Conservation (phyloP, 2,797 vertebrate species). For the Gephyroberyx darwinii region DNA sequence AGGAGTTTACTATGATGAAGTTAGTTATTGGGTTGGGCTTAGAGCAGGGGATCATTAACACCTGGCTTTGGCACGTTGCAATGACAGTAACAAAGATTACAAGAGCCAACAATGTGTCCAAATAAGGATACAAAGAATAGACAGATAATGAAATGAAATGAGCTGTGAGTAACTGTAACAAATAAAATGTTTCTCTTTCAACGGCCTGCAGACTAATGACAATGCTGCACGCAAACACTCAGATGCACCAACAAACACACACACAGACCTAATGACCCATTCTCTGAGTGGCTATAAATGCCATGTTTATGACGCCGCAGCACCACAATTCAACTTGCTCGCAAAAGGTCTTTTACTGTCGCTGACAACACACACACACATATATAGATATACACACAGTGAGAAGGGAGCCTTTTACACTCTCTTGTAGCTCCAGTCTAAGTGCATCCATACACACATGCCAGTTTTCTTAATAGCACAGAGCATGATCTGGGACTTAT, state of each 20-base stretch:
- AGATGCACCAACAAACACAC: slow-evolving; percentile 50
- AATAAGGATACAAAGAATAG: slow-evolving; percentile 44
- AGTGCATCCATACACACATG: slow-evolving; percentile 29
- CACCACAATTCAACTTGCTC: slow-evolving; percentile 60
- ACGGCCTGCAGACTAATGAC: slow-evolving; percentile 58
- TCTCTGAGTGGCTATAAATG: slow-evolving; percentile 71
- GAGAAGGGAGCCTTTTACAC: slow-evolving; percentile 23
- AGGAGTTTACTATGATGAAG: slow-evolving; percentile 27
- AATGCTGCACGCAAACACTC: slow-evolving; percentile 55
- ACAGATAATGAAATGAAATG: slow-evolving; percentile 68
- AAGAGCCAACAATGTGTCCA: slow-evolving; percentile 52
- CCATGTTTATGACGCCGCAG: slow-evolving; percentile 66
- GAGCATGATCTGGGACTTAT: slow-evolving; percentile 41
- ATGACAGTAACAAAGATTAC: slow-evolving; percentile 47
- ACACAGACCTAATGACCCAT: slow-evolving; percentile 67
- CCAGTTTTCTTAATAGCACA: slow-evolving; percentile 48
- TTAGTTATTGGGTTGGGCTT: slow-evolving; percentile 43
- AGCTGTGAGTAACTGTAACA: slow-evolving; percentile 62
- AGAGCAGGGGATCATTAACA: slow-evolving; percentile 41
- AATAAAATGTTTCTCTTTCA: slow-evolving; percentile 49
- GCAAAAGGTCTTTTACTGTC: slow-evolving; percentile 66
- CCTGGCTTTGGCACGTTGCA: slow-evolving; percentile 42
- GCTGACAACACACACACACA: slow-evolving; percentile 2
- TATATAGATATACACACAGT: slow-evolving; percentile 17
- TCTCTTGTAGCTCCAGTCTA: slow-evolving; percentile 58